Evolutionary conservation across 2,888 invertebrate species (phyloP).

Genomic region (Colostygia pectinataria): DNA sequence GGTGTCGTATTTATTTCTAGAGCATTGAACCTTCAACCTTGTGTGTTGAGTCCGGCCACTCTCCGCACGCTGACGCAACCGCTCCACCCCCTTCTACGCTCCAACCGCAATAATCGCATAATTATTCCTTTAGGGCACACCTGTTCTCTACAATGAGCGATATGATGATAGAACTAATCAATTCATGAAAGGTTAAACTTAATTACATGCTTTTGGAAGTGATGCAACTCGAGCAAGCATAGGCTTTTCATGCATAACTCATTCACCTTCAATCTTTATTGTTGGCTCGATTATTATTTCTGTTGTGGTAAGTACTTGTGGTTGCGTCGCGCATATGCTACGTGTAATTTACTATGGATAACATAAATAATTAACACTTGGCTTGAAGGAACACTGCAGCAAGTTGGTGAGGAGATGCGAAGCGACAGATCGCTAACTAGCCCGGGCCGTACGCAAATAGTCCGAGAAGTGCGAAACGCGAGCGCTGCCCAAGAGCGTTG

Average conservation of each 20-base stretch:
- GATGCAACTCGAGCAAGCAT: slow-evolving; percentile 49
- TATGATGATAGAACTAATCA: slow-evolving; percentile 62
- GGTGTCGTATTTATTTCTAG: slow-evolving; percentile 81
- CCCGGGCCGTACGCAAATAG: slow-evolving; percentile 67
- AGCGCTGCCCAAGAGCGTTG: slow-evolving; percentile 73
- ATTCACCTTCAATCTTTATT: slow-evolving; percentile 10
- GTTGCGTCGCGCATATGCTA: slow-evolving; percentile 1
- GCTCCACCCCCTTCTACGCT: slow-evolving; percentile 76
- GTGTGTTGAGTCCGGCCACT: slow-evolving; percentile 80
- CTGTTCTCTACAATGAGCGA: slow-evolving; percentile 69
- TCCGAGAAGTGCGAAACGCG: slow-evolving; percentile 75
- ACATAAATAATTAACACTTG: slow-evolving; percentile 50
- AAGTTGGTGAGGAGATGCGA: slow-evolving; percentile 49
- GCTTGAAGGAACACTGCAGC: slow-evolving; percentile 48
- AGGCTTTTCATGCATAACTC: slow-evolving; percentile 19
- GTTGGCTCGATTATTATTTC: background rate
- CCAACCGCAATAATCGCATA: slow-evolving; percentile 66
- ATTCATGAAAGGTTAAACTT: slow-evolving; percentile 74
- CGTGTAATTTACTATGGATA: slow-evolving; percentile 26
- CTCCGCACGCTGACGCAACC: slow-evolving; percentile 78
- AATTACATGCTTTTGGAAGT: slow-evolving; percentile 59
- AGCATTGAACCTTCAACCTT: slow-evolving; percentile 82
- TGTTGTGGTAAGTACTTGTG: background rate
- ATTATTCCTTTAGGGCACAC: slow-evolving; percentile 80
- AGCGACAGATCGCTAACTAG: slow-evolving; percentile 61